Conservation (phyloP, 2,797 vertebrate genomes). For the Taenioides sp. region DNA sequence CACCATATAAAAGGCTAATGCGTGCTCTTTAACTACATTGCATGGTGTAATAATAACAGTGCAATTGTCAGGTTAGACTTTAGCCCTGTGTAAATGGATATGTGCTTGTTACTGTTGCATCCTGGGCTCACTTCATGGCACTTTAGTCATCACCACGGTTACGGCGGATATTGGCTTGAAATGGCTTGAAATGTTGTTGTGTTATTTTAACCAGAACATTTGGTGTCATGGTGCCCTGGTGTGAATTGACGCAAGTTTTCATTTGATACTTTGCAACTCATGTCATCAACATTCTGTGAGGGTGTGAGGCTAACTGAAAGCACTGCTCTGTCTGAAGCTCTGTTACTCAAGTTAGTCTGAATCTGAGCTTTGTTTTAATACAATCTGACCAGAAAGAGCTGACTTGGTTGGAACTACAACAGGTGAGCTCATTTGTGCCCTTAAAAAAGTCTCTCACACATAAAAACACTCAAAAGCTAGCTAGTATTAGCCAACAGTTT, state of each 20-base stretch:
- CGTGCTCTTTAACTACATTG: not conserved
- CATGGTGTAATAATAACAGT: not conserved
- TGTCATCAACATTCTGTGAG: no score
- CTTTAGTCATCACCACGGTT: not conserved
- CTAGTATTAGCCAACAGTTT: no score
- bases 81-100: conserved; percentile 2
- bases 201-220: not conserved
- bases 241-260: not conserved
- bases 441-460: no score
- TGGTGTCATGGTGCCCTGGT: not conserved
- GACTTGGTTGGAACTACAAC: no score
- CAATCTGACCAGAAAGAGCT: no score
- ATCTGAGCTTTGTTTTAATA: no score
- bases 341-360: no score
- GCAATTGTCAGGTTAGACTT: not conserved
- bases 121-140: not conserved
- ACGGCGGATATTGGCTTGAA: not conserved
- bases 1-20: conserved; percentile 11
- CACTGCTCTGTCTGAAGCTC: no score
- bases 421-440: no score
- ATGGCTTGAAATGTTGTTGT: not conserved
- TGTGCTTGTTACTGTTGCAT: conserved; percentile 1
- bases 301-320: no score
- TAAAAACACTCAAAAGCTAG: no score
- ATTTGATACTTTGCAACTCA: no score